phyloP scores from a whole-genome alignment of 53 echinoderm and acorn worm species.

The Arbacia lixula region DNA sequence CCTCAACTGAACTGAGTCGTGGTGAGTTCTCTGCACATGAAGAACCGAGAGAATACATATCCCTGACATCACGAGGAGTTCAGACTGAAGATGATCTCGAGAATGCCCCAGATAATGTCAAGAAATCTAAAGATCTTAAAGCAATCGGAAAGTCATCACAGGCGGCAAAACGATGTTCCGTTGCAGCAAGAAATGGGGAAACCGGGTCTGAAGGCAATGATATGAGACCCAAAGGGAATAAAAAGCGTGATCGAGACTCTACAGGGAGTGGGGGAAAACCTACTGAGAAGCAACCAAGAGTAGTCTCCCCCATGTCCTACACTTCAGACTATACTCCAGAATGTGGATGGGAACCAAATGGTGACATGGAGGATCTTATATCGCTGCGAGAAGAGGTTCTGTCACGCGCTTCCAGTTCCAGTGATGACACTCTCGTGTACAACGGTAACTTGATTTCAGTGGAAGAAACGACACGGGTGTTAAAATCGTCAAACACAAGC shows the following conservation, averaged over 20 bases:
- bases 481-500: neutral
- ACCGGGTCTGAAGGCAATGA: too few species aligned
- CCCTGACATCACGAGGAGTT: slow-evolving; percentile 27
- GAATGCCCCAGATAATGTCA: neutral
- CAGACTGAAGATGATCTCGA: neutral
- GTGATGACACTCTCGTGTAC: slow-evolving; percentile 30
- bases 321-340: neutral
- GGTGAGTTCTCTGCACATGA: neutral
- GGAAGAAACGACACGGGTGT: slow-evolving; percentile 1
- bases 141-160: too few species aligned
- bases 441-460: slow-evolving; percentile 27
- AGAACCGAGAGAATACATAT: slow-evolving; percentile 29
- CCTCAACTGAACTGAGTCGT: neutral
- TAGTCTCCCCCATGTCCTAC: neutral
- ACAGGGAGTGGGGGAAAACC: slow-evolving; percentile 38
- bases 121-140: neutral
- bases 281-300: slow-evolving; percentile 12
- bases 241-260: slow-evolving; percentile 26
- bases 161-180: too few species aligned
- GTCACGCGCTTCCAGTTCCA: slow-evolving; percentile 29
- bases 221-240: too few species aligned
- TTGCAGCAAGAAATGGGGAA: too few species aligned
- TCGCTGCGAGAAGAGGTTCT: slow-evolving; percentile 37
- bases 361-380: slow-evolving; percentile 28
- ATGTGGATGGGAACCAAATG: neutral